Conservation (phyloP, 2,113 vertebrate genomes). For the Acrocephalus kingi region DNA sequence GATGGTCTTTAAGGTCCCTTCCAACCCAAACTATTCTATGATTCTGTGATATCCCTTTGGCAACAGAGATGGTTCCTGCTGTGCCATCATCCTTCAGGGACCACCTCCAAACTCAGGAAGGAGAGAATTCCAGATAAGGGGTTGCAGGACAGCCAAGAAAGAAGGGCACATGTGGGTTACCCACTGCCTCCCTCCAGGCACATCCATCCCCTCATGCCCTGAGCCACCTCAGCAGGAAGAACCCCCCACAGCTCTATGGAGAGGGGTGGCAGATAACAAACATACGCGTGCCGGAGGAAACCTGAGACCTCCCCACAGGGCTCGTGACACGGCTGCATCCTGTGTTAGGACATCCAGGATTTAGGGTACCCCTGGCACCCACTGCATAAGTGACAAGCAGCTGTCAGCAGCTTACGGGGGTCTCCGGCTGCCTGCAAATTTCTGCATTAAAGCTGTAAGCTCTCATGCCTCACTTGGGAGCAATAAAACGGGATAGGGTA, state of each 20-base stretch:
- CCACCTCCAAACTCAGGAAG: neutral
- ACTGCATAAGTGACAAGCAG: conserved; percentile 52
- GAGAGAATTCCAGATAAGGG: neutral
- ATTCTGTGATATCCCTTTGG: neutral
- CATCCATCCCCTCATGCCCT: neutral
- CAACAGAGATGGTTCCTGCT: neutral
- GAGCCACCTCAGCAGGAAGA: neutral
- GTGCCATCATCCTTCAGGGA: neutral
- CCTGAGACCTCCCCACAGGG: neutral
- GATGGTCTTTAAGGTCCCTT: neutral
- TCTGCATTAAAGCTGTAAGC: conserved; percentile 47
- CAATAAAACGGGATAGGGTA: conserved; percentile 70
- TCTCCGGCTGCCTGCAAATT: conserved; percentile 15
- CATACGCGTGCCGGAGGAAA: neutral
- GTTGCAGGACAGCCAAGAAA: neutral
- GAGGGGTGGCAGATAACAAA: neutral
- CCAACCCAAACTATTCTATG: neutral
- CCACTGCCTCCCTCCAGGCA: neutral
- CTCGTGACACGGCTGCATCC: neutral
- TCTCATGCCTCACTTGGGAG: conserved; percentile 64
- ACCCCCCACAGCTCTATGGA: rapidly evolving
- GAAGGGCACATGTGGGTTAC: rapidly evolving
- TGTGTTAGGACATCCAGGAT: neutral
- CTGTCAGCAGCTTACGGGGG: conserved; percentile 8
- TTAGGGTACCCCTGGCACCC: conserved; percentile 22